Evolutionary conservation across 2,113 vertebrate species (phyloP).

Genomic region (Tonatia bakeri): DNA sequence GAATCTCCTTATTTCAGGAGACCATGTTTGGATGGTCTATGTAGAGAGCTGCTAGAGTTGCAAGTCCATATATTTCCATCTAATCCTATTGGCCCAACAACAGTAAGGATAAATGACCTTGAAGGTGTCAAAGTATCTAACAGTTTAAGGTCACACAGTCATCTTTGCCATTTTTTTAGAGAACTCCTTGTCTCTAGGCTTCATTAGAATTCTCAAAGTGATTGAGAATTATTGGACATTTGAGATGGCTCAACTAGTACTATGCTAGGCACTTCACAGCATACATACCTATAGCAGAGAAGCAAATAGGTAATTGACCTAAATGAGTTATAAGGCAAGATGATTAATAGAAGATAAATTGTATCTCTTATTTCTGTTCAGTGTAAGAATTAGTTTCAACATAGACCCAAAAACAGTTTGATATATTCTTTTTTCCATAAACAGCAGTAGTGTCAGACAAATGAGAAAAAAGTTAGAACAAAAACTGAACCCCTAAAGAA

Average conservation of each 20-base stretch:
- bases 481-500: neutral
- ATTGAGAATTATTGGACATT: neutral
- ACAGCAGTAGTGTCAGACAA: neutral
- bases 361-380: neutral
- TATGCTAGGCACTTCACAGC: neutral
- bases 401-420: neutral
- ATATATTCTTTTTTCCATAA: neutral
- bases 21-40: neutral
- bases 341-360: conserved; percentile 8
- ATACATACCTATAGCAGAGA: neutral
- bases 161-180: neutral
- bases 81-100: neutral
- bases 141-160: neutral
- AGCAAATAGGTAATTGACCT: neutral
- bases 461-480: neutral
- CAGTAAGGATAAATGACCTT: neutral
- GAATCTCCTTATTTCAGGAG: neutral
- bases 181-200: neutral
- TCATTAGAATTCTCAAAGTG: neutral
- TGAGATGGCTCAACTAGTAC: neutral
- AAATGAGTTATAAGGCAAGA: neutral
- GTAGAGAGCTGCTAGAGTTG: no score
- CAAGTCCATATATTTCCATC: neutral
- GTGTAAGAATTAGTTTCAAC: neutral
- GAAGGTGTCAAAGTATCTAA: neutral